A percentile compares a stretch with the other conserved stretches of the same genome.
These are phyloP conservation scores for Suillia variegata DNA, from an alignment of 2,888 invertebrate genomes.

Conservation along the genomic window DNA sequence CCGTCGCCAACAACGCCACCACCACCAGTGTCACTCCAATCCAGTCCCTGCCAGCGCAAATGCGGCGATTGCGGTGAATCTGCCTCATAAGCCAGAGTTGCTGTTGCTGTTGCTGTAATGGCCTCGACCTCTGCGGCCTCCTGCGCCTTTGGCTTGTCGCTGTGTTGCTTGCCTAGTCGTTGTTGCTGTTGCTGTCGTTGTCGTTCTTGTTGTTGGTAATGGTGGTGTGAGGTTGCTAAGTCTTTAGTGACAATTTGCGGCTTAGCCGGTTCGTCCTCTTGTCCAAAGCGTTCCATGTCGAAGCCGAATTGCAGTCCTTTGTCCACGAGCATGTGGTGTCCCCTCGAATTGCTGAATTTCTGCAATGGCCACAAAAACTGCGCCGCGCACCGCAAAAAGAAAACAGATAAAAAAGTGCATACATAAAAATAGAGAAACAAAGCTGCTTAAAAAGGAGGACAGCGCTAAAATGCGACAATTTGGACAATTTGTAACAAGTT, in stretches of 20 bases:
- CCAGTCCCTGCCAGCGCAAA: slow-evolving; percentile 42
- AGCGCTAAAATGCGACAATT: neutral
- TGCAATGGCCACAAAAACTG: slow-evolving; percentile 86
- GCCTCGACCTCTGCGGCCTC: slow-evolving; percentile 14
- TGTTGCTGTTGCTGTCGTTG: slow-evolving; percentile 12
- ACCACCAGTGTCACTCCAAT: neutral
- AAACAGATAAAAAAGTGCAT: slow-evolving; percentile 11
- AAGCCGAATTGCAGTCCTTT: slow-evolving; percentile 61
- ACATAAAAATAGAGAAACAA: slow-evolving; percentile 2
- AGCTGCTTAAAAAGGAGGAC: neutral
- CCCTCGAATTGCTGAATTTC: slow-evolving; percentile 72
- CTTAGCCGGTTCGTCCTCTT: slow-evolving; percentile 53
- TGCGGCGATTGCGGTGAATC: slow-evolving; percentile 47
- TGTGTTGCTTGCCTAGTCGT: slow-evolving; percentile 17
- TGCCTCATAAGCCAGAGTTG: slow-evolving; percentile 21
- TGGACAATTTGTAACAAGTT: neutral
- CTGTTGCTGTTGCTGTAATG: slow-evolving; percentile 12
- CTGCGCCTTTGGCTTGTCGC: too few species aligned
- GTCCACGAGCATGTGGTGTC: slow-evolving; percentile 69
- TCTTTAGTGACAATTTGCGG: slow-evolving; percentile 39
- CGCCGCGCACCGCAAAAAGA: slow-evolving; percentile 8
- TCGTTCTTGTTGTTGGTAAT: slow-evolving; percentile 18
- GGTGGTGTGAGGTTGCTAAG: slow-evolving; percentile 24
- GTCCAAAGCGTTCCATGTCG: slow-evolving; percentile 54
- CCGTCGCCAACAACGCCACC: slow-evolving; percentile 7